Conservation (phyloP, 2,797 vertebrate genomes). For the Takifugu ocellatus region DNA sequence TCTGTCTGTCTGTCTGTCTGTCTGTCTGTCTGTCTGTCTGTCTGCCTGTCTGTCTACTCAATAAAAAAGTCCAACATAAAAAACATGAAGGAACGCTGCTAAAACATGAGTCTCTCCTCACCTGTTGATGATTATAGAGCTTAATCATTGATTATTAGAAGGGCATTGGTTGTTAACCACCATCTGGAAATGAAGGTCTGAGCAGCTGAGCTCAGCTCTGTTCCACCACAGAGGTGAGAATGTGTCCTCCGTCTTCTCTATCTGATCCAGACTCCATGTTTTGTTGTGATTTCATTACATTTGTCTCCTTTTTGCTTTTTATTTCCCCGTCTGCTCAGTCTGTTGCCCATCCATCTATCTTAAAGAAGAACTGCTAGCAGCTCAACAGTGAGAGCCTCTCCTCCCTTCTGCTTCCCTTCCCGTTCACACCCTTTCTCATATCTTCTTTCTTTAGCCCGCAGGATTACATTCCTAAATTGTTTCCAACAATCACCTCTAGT, state of each 20-base stretch:
- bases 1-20: too few relatives aligned
- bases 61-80: too few relatives aligned
- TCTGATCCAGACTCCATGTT: slow-evolving; percentile 8
- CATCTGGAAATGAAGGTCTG: too few relatives aligned
- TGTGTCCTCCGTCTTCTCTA: background rate
- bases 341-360: slow-evolving; percentile 20
- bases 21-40: too few relatives aligned
- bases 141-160: too few relatives aligned
- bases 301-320: background rate
- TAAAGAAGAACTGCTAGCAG: slow-evolving; percentile 16
- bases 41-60: too few relatives aligned
- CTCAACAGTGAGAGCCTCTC: background rate
- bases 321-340: slow-evolving; percentile 4
- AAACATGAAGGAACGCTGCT: too few relatives aligned
- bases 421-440: background rate
- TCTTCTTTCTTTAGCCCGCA: slow-evolving; percentile 8
- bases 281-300: slow-evolving; percentile 6
- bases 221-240: too few relatives aligned
- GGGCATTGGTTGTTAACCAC: too few relatives aligned
- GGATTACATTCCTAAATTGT: slow-evolving; percentile 24
- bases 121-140: too few relatives aligned
- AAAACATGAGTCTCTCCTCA: too few relatives aligned
- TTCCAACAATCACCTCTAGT: slow-evolving; percentile 24
- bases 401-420: background rate
- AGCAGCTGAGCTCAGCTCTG: too few relatives aligned